These are phyloP conservation scores for Eulemur coronatus DNA, from an alignment of 2,797 vertebrate species.

Conservation along the genomic window DNA sequence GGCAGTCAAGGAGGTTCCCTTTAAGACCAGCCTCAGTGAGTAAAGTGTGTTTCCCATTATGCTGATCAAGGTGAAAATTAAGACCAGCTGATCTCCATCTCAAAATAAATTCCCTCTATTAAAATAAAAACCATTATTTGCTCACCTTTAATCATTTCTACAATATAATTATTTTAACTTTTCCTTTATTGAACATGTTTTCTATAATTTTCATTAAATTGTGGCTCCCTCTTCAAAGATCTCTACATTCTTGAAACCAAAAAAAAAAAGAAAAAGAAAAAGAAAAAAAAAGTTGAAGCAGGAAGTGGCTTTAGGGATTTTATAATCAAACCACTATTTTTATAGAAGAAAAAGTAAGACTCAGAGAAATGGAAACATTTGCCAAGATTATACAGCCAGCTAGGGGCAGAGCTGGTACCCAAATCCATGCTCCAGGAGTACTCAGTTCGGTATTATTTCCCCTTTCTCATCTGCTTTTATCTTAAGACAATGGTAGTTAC, in stretches of 20 bases:
- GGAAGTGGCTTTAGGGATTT: background rate
- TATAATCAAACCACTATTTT: background rate
- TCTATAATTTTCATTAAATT: slow-evolving; percentile 4
- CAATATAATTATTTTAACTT: slow-evolving; percentile 26
- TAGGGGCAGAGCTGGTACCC: background rate
- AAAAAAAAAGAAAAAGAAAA: background rate
- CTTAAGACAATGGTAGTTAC: background rate
- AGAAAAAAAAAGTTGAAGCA: background rate
- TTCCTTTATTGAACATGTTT: background rate
- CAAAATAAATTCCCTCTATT: background rate
- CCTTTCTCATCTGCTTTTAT: background rate
- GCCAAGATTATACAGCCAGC: background rate
- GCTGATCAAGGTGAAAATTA: background rate
- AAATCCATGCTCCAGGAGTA: background rate
- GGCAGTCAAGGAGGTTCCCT: background rate
- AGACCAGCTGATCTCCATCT: background rate
- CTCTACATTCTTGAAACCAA: background rate
- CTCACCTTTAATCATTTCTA: slow-evolving; percentile 5
- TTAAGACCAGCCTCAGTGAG: background rate
- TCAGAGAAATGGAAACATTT: background rate
- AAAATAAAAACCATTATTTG: background rate
- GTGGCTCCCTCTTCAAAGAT: background rate
- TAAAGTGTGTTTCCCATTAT: background rate
- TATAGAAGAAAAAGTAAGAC: background rate
- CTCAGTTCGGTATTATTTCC: background rate